These are phyloP conservation scores for Thrips palmi DNA, from an alignment of 1,140 invertebrate species.

Conservation along the genomic window DNA sequence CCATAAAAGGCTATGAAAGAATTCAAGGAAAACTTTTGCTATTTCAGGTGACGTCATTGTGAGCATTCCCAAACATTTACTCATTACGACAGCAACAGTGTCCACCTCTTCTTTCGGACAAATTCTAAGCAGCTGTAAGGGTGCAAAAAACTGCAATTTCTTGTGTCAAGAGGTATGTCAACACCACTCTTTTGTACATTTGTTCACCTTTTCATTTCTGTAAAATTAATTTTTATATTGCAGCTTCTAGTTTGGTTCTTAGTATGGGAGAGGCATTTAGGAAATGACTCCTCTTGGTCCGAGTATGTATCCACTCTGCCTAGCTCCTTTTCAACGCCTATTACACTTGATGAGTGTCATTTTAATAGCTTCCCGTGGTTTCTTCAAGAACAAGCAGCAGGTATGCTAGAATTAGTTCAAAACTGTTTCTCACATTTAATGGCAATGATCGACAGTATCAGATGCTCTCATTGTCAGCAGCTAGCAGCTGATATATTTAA, in stretches of 20 bases:
- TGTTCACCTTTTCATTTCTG: too few relatives aligned
- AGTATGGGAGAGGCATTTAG: constrained; percentile 19
- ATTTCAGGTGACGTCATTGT: constrained; percentile 23
- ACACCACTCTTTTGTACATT: too few relatives aligned
- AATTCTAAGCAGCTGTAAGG: constrained; percentile 14
- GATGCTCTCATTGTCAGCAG: constrained; percentile 16
- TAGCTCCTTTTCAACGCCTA: constrained; percentile 20
- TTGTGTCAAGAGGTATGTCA: too few relatives aligned
- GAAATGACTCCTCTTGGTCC: constrained; percentile 16
- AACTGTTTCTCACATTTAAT: constrained; percentile 13
- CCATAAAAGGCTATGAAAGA: too few relatives aligned
- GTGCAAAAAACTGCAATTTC: too few relatives aligned
- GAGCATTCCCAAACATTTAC: constrained; percentile 22
- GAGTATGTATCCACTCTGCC: constrained; percentile 28
- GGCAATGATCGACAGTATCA: constrained; percentile 1
- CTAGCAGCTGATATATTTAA: constrained; percentile 14
- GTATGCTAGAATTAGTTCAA: constrained; percentile 13
- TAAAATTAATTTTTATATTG: constrained; percentile 11
- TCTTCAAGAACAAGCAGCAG: constrained; percentile 14
- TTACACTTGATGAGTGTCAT: constrained; percentile 15
- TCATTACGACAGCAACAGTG: constrained; percentile 23
- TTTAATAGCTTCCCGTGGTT: constrained; percentile 12
- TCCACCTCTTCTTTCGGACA: constrained; percentile 13
- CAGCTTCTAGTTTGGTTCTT: constrained; percentile 26
- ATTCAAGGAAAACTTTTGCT: constrained; percentile 17